Percentiles rank a stretch among this genome's conserved stretches.
phyloP scores from a whole-genome alignment of 2,113 vertebrate species.

The Spermophilus dauricus region DNA sequence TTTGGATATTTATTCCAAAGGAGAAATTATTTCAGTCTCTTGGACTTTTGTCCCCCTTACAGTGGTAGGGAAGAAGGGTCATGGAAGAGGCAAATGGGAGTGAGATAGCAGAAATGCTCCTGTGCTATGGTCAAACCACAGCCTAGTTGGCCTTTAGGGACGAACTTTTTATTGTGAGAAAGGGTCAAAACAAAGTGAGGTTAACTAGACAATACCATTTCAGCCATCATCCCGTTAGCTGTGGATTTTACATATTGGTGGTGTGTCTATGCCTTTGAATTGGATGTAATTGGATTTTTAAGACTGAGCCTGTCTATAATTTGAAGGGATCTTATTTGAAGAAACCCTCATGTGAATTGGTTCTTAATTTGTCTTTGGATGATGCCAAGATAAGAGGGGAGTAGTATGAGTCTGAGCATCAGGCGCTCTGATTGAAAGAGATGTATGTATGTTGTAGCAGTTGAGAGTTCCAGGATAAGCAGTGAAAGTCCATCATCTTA shows the following conservation, averaged over 20 bases:
- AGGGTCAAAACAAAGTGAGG: background rate
- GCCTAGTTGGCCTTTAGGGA: background rate
- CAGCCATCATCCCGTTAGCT: background rate
- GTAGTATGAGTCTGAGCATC: background rate
- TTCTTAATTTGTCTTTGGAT: constrained; percentile 60
- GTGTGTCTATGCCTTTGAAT: background rate
- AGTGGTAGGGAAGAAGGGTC: background rate
- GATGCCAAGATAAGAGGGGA: background rate
- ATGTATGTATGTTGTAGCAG: background rate
- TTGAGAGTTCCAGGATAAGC: background rate
- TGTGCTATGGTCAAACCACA: background rate
- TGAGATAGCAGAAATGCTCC: background rate
- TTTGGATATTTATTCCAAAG: background rate
- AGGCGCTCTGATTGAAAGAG: background rate
- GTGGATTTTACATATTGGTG: background rate
- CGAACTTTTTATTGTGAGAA: background rate
- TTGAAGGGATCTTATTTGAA: constrained; percentile 38
- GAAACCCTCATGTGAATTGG: background rate
- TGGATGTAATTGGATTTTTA: constrained; percentile 33
- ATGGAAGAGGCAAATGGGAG: background rate
- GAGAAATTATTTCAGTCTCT: background rate
- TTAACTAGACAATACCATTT: background rate
- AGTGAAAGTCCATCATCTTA: background rate
- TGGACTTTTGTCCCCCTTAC: background rate
- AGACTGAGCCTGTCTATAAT: constrained; percentile 45